A percentile compares a stretch with the other conserved stretches of the same genome.
phyloP scores from a whole-genome alignment of 2,113 vertebrate species.

The Malaclemys terrapin region DNA sequence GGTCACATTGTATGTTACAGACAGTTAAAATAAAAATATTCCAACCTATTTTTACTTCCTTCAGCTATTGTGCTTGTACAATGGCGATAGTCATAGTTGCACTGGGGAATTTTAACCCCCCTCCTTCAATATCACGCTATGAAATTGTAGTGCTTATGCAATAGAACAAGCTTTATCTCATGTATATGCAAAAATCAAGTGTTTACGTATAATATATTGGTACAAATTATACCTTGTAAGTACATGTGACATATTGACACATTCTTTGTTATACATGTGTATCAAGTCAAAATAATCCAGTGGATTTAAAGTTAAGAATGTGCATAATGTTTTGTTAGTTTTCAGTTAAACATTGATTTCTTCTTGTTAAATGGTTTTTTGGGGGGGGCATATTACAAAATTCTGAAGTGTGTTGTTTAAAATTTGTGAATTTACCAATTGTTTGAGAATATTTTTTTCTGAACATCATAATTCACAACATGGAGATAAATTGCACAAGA shows the following conservation, averaged over 20 bases:
- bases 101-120: not conserved
- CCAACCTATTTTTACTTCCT: not conserved
- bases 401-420: not conserved
- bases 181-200: not conserved
- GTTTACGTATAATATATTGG: not conserved
- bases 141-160: not conserved
- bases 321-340: not conserved
- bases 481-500: too few relatives aligned
- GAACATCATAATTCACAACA: not conserved
- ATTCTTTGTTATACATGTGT: not conserved
- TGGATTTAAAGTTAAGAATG: not conserved
- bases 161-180: not conserved
- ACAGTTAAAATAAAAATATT: not conserved
- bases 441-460: not conserved
- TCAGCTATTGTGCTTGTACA: not conserved
- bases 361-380: not conserved
- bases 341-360: not conserved
- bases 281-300: not conserved
- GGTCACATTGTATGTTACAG: not conserved
- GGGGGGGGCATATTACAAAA: not conserved
- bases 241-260: not conserved
- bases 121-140: not conserved
- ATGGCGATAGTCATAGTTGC: not conserved
- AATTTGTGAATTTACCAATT: not conserved
- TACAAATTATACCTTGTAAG: not conserved